phyloP scores from a whole-genome alignment of 1,140 invertebrate genomes.

The Heliconius hermathena region DNA sequence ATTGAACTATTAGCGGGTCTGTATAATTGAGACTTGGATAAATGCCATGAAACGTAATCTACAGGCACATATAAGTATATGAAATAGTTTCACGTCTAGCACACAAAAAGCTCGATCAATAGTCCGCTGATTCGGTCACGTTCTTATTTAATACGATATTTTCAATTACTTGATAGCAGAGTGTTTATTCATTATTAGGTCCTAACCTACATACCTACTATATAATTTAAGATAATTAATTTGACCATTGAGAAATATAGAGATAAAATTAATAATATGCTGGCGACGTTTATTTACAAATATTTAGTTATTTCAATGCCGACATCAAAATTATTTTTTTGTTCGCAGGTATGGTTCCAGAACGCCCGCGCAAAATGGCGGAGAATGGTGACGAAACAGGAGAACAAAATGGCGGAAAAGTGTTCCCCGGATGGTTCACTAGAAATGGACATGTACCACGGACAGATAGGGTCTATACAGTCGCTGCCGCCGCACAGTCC shows the following conservation, averaged over 20 bases:
- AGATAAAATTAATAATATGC: conserved; percentile 42
- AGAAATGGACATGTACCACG: conserved; percentile 83
- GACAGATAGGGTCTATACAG: conserved; percentile 80
- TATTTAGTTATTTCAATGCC: conserved; percentile 49
- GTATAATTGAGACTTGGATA: not conserved
- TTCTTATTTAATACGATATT: not conserved
- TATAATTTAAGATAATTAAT: too few relatives aligned
- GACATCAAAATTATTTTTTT: conserved; percentile 66
- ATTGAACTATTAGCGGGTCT: not conserved
- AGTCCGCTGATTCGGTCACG: not conserved
- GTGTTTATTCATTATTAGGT: too few relatives aligned
- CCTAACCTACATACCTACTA: too few relatives aligned
- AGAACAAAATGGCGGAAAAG: conserved; percentile 87
- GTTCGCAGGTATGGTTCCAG: conserved; percentile 98
- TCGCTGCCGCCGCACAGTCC: conserved; percentile 77
- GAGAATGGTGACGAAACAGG: conserved; percentile 94
- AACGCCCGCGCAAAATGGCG: conserved; percentile 98
- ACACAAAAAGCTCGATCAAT: not conserved
- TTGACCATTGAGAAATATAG: too few relatives aligned
- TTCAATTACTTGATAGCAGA: conserved; percentile 23
- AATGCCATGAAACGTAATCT: not conserved
- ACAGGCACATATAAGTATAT: not conserved
- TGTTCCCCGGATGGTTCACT: conserved; percentile 83
- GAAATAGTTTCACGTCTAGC: not conserved
- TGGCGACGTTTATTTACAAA: conserved; percentile 47